Percentiles rank a stretch among this genome's conserved stretches.
Evolutionary conservation across 2,888 invertebrate species (phyloP).

Genomic region (Hermaeophaga mercurialis): DNA sequence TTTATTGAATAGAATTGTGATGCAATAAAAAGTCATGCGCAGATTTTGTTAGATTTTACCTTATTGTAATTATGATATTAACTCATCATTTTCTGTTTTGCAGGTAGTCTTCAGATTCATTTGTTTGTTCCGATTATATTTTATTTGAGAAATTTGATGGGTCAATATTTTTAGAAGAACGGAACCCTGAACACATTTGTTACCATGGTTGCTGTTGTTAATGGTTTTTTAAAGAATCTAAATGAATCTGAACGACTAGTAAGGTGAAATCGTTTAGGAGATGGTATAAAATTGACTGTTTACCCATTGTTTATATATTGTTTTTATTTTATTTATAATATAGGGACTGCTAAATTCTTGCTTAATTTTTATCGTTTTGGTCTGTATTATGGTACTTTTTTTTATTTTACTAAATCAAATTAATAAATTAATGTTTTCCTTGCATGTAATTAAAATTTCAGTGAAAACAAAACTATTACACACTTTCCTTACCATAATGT

Average conservation of each 20-base stretch:
- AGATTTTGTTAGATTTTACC: conserved; percentile 42
- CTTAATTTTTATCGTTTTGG: conserved; percentile 23
- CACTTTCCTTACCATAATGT: conserved; percentile 33
- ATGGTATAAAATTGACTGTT: conserved; percentile 27
- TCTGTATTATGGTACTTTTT: conserved; percentile 11
- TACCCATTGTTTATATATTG: conserved; percentile 21
- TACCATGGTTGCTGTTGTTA: too few species aligned
- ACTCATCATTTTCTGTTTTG: background rate
- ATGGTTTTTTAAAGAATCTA: conserved; percentile 9
- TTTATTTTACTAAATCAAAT: conserved; percentile 24
- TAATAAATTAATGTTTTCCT: conserved; percentile 20
- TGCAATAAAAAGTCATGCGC: conserved; percentile 43
- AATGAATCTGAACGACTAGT: conserved; percentile 11
- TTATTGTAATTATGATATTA: conserved; percentile 39
- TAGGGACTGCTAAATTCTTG: conserved; percentile 25
- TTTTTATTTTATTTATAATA: conserved; percentile 19
- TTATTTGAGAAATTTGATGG: too few species aligned
- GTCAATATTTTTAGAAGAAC: too few species aligned
- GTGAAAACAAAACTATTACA: conserved; percentile 31
- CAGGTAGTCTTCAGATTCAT: conserved; percentile 9
- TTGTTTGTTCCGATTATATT: conserved; percentile 2
- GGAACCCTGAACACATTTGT: too few species aligned
- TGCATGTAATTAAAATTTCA: conserved; percentile 27
- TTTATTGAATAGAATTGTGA: conserved; percentile 32
- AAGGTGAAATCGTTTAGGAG: conserved; percentile 22